These are phyloP conservation scores for Perca flavescens DNA, from an alignment of 2,113 vertebrate genomes.

Conservation along the genomic window DNA sequence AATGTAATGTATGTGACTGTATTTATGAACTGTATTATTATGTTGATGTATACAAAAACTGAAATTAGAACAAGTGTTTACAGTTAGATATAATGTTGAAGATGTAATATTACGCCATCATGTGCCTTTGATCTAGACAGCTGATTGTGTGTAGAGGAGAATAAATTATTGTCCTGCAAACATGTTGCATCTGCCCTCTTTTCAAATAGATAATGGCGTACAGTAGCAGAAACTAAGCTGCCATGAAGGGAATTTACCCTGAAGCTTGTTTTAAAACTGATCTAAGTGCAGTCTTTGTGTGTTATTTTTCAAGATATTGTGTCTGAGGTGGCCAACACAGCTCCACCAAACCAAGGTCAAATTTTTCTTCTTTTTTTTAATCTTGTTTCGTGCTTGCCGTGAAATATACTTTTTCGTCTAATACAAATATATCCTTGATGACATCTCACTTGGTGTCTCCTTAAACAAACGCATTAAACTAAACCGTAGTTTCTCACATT, in stretches of 20 bases:
- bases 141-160: conserved; percentile 57
- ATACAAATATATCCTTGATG: not conserved
- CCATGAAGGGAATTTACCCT: conserved; percentile 8
- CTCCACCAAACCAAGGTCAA: not conserved
- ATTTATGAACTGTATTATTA: conserved; percentile 66
- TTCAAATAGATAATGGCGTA: too few species aligned
- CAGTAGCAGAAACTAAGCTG: too few species aligned
- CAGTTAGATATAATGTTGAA: conserved; percentile 13
- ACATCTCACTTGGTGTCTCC: not conserved
- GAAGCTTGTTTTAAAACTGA: not conserved
- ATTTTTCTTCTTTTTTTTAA: not conserved
- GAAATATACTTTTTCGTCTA: not conserved
- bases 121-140: conserved; percentile 43
- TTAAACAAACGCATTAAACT: not conserved
- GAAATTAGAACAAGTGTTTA: conserved; percentile 32
- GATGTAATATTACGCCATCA: conserved; percentile 14
- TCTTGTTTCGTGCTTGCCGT: not conserved
- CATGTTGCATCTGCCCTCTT: conserved; percentile 12
- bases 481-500: not conserved
- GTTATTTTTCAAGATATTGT: conserved; percentile 11
- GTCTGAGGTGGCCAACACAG: not conserved
- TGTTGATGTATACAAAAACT: conserved; percentile 36
- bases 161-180: conserved; percentile 65
- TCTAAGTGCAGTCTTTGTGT: conserved; percentile 8
- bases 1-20: conserved; percentile 34